Evolutionary conservation across 1,140 invertebrate species (phyloP), one percentile per base, ranked within the genome.

Genomic region (Phymorhynchus buccinoides): DNA sequence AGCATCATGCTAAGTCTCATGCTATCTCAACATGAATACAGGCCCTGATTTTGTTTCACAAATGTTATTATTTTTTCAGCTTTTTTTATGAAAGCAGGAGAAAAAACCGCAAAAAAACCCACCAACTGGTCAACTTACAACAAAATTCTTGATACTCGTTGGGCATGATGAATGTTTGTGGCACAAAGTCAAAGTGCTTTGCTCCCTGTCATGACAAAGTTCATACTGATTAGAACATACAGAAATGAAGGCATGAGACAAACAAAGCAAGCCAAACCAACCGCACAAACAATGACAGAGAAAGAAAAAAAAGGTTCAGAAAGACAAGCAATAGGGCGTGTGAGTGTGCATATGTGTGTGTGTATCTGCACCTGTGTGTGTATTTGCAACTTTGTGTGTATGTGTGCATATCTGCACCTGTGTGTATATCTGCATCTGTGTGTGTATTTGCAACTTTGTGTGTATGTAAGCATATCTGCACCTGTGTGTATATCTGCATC

Each of bases 141-240:
- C 92, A 93, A 86, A 94, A 94, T 68, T 94, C 94, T 84, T 94
- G 93, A 84, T 94, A 97, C 92, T 98, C 97, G 35, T 94, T 94
- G 0, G 97, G 97, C 94, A 98, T 95, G 9, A 99, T 95, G 94
- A 97, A 99, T 22, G 97, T 98, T 89, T 96, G 96, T 0, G 97
- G 97, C 88, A 99, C 96, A 92, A 98, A 98, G 93, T 98, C 97
- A 92, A 98, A 97, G 93, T 98, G 96, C 90, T 97, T 96, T 75
- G 96, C 92, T 1, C 97, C 97, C 90, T 97, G 96, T 41, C 0
- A 62, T 0, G 22, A 62, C 12, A 62, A 27, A 62, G 12, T 14
- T 52, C 48, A 52, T 0, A 52, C 12, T 52, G 0, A 0, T 52
- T 2, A 52, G 48, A 52, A 52, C 12, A 52, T 14, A 52, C 12